A percentile compares a stretch with the other conserved stretches of the same genome.
Evolutionary conservation across 2,797 vertebrate genomes (phyloP).

Genomic region (Chrosomus eos): DNA sequence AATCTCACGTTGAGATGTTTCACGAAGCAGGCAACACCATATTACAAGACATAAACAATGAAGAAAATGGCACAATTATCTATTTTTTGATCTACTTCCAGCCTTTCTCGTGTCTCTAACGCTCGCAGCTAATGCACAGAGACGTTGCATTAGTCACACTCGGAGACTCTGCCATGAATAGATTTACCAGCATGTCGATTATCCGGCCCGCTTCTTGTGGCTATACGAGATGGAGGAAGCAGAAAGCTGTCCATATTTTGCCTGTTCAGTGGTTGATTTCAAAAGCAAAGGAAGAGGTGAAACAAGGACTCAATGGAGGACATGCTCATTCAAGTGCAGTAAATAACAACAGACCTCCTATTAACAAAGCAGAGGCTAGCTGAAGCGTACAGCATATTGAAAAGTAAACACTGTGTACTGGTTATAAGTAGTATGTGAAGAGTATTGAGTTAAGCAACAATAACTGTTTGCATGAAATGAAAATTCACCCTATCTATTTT

Average conservation of each 20-base stretch:
- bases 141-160: constrained; percentile 8
- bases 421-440: not conserved
- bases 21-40: not conserved
- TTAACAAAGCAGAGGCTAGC: not conserved
- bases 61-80: not conserved
- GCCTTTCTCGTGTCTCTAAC: not conserved
- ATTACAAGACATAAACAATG: not conserved
- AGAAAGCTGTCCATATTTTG: not conserved
- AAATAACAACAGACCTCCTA: not conserved
- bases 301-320: not conserved
- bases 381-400: not conserved
- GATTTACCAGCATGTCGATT: constrained; percentile 19
- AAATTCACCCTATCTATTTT: too few relatives aligned
- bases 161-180: constrained; percentile 11
- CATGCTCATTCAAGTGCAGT: not conserved
- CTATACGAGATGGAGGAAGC: not conserved
- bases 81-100: constrained; percentile 12
- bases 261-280: not conserved
- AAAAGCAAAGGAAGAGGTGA: not conserved
- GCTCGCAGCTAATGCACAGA: constrained; percentile 6
- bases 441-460: not conserved
- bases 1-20: not conserved
- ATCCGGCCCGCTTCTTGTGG: not conserved
- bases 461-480: too few relatives aligned
- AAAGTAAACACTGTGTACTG: not conserved